These are phyloP conservation scores for Ariopsis seemanni DNA, from an alignment of 2,113 vertebrate genomes.

Conservation along the genomic window DNA sequence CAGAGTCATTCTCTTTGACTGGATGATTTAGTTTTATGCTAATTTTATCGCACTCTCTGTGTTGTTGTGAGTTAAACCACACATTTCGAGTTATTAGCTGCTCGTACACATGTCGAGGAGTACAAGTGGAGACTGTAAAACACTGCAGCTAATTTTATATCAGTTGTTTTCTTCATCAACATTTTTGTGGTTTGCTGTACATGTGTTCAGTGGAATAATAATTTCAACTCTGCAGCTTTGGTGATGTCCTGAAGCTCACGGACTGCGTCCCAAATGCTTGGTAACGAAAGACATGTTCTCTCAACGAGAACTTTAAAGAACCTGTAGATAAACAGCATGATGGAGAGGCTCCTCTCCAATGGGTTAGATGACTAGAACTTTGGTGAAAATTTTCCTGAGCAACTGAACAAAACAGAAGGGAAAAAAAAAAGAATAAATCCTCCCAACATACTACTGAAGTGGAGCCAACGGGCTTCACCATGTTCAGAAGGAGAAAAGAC, in stretches of 20 bases:
- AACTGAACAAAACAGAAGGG: not conserved
- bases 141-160: not conserved
- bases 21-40: slow-evolving; percentile 4
- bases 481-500: not conserved
- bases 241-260: not conserved
- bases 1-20: not conserved
- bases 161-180: not conserved
- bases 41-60: not conserved
- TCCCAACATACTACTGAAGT: slow-evolving; percentile 1
- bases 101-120: not conserved
- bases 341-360: not conserved
- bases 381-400: no score
- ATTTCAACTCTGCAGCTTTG: not conserved
- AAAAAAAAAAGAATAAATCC: not conserved
- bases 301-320: not conserved
- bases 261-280: not conserved
- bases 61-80: not conserved
- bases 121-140: not conserved
- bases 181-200: not conserved
- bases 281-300: not conserved
- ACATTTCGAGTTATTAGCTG: not conserved
- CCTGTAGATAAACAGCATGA: not conserved
- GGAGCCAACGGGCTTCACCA: not conserved
- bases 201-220: not conserved
- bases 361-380: not conserved